A percentile compares a stretch with the other conserved stretches of the same genome.
Evolutionary conservation across 2,888 invertebrate species (phyloP).

Genomic region (Hydriomena furcata): DNA sequence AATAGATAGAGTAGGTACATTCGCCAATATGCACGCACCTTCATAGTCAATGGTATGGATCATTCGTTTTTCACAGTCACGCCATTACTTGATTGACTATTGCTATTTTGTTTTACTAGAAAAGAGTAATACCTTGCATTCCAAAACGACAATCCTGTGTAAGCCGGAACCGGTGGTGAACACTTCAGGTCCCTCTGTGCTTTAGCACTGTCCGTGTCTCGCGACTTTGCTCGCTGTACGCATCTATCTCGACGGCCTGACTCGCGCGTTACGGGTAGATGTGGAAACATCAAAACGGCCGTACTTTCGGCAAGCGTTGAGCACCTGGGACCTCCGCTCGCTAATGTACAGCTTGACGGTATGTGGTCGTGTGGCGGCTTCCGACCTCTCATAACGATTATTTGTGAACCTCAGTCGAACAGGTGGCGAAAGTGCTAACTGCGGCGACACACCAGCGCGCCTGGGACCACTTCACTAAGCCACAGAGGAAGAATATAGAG

Average conservation of each 20-base stretch:
- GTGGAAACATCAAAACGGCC: constrained; percentile 39
- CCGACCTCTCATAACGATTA: constrained; percentile 64
- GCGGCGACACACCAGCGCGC: constrained; percentile 98
- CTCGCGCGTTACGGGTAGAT: constrained; percentile 47
- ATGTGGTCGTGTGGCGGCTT: constrained; percentile 60
- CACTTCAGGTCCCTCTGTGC: constrained; percentile 37
- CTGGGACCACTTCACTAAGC: constrained; percentile 99
- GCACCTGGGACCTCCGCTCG: constrained; percentile 57
- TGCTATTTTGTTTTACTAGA: too few relatives aligned
- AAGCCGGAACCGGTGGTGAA: constrained; percentile 25
- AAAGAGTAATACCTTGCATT: neutral
- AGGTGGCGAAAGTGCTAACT: constrained; percentile 98
- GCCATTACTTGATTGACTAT: too few relatives aligned
- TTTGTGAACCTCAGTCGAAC: constrained; percentile 93
- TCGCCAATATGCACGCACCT: neutral
- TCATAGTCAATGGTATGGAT: constrained; percentile 1
- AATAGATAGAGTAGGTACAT: constrained; percentile 1
- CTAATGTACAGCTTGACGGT: constrained; percentile 61
- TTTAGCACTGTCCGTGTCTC: constrained; percentile 16
- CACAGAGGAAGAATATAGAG: constrained; percentile 99
- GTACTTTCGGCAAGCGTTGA: constrained; percentile 40
- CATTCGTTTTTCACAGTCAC: neutral
- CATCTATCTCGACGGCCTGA: constrained; percentile 26
- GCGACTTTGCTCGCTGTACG: constrained; percentile 17
- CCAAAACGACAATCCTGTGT: constrained; percentile 12